These are phyloP conservation scores for Sesia apiformis DNA, from an alignment of 2,888 invertebrate genomes.

Conservation along the genomic window DNA sequence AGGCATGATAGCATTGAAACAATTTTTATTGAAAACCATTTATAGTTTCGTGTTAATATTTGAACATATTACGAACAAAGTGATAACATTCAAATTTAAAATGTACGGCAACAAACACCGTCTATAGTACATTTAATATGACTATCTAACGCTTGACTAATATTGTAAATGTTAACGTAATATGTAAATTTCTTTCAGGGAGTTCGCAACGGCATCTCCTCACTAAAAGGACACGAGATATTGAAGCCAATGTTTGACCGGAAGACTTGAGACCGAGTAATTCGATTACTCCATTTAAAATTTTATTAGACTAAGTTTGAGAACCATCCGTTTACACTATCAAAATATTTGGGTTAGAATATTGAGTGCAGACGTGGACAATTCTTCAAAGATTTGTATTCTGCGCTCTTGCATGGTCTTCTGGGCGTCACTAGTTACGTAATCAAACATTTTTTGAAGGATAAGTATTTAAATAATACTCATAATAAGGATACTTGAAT, in stretches of 20 bases:
- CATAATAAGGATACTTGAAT: too few species aligned
- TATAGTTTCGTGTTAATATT: conserved; percentile 56
- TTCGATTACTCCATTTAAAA: conserved; percentile 18
- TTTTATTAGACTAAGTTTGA: conserved; percentile 10
- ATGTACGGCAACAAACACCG: conserved; percentile 34
- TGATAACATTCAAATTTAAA: conserved; percentile 61
- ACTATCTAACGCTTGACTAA: neutral
- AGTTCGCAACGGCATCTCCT: conserved; percentile 10
- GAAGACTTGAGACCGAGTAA: conserved; percentile 47
- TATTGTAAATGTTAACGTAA: neutral
- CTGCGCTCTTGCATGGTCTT: too few species aligned
- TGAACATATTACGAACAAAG: conserved; percentile 54
- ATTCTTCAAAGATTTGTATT: too few species aligned
- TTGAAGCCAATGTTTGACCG: conserved; percentile 46
- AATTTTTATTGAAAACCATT: conserved; percentile 60
- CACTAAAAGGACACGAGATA: conserved; percentile 22
- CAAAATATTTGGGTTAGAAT: too few species aligned
- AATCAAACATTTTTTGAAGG: too few species aligned
- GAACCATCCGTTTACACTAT: neutral
- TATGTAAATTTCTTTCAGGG: neutral
- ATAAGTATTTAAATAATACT: too few species aligned
- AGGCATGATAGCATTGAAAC: conserved; percentile 27
- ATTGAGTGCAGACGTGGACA: too few species aligned
- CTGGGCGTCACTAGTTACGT: too few species aligned
- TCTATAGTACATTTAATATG: conserved; percentile 15